A percentile compares a stretch with the other conserved stretches of the same genome.
Evolutionary conservation across 1,140 invertebrate genomes (phyloP).

Genomic region (Magallana gigas): DNA sequence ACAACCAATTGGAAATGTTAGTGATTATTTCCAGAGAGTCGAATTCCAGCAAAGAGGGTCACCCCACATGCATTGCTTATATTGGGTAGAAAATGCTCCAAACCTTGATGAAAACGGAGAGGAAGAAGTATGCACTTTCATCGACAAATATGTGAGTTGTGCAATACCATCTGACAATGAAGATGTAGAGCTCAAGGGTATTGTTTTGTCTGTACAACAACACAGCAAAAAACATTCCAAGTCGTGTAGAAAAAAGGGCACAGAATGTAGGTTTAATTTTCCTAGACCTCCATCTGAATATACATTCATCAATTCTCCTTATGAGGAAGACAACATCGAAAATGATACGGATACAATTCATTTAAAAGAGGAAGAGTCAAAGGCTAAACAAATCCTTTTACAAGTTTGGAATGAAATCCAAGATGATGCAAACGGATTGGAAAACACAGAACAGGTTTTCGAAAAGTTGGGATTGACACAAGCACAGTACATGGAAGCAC

Average conservation of each 20-base stretch:
- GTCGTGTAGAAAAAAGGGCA: slow-evolving; percentile 45
- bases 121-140: not conserved
- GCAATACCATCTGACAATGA: no score
- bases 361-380: not conserved
- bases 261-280: slow-evolving; percentile 44
- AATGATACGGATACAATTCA: not conserved
- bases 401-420: slow-evolving; percentile 11
- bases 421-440: not conserved
- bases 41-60: slow-evolving; percentile 79
- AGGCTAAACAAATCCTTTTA: not conserved
- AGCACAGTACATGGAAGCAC: slow-evolving; percentile 3
- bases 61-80: slow-evolving; percentile 77
- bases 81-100: slow-evolving; percentile 76
- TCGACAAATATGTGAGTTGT: no score
- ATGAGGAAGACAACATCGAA: not conserved
- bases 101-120: slow-evolving; percentile 47
- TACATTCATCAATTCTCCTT: slow-evolving; percentile 37
- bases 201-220: no score
- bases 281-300: slow-evolving; percentile 44
- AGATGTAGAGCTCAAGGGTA: no score
- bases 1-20: slow-evolving; percentile 57
- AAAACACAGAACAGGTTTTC: not conserved
- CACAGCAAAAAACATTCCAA: slow-evolving; percentile 34
- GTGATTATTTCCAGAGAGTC: slow-evolving; percentile 71
- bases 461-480: not conserved